Percentiles rank a stretch among this genome's conserved stretches.
Evolutionary conservation across 2,113 vertebrate genomes (phyloP).

Genomic region (Sitta europaea): DNA sequence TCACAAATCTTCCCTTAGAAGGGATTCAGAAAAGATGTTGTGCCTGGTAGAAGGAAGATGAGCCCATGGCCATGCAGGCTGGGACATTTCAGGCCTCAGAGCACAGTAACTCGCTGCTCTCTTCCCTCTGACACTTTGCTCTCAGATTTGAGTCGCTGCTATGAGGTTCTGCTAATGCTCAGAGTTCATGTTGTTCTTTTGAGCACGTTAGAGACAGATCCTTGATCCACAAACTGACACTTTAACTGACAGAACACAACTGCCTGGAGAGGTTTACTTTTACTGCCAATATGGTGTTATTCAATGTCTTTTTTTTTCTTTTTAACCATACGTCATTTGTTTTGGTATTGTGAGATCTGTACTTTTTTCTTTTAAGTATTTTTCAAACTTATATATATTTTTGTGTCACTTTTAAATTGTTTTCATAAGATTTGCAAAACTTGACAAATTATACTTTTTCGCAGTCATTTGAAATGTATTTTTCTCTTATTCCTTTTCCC

Average conservation of each 20-base stretch:
- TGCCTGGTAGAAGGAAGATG: background rate
- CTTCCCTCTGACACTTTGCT: background rate
- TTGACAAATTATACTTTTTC: slow-evolving; percentile 55
- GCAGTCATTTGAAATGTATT: slow-evolving; percentile 29
- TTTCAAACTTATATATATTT: slow-evolving; percentile 59
- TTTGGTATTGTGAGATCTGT: slow-evolving; percentile 58
- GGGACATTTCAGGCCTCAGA: slow-evolving; percentile 22
- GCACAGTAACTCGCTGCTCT: slow-evolving; percentile 23
- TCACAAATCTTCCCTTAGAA: background rate
- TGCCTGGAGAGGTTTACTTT: slow-evolving; percentile 56
- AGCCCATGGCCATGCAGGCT: background rate
- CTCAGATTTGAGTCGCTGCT: slow-evolving; percentile 50
- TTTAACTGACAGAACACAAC: slow-evolving; percentile 49
- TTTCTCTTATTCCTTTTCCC: background rate
- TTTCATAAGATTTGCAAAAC: slow-evolving; percentile 53
- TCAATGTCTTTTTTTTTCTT: background rate
- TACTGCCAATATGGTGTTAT: slow-evolving; percentile 49
- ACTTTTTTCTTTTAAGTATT: slow-evolving; percentile 46
- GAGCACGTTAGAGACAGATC: background rate
- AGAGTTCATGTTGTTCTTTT: slow-evolving; percentile 12
- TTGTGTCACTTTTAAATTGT: slow-evolving; percentile 63
- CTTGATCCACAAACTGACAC: slow-evolving; percentile 55
- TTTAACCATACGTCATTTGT: slow-evolving; percentile 41
- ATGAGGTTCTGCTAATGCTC: slow-evolving; percentile 41
- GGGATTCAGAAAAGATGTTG: background rate